Conservation (phyloP, 2,113 vertebrate genomes). For the Okapia johnstoni region DNA sequence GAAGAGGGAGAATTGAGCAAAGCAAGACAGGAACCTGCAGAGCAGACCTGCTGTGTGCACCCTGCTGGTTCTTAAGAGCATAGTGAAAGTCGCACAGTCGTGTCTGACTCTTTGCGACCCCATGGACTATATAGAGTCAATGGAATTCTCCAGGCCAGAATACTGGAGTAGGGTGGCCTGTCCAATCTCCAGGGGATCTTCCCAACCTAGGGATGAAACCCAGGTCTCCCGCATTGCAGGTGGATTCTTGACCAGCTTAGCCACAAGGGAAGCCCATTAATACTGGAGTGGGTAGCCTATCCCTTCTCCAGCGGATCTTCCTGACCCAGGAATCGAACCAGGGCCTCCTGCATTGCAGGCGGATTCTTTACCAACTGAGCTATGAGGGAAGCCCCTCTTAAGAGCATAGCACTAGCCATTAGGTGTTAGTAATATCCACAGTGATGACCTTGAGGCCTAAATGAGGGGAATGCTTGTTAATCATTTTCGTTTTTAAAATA, state of each 20-base stretch:
- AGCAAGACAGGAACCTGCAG: neutral
- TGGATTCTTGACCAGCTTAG: neutral
- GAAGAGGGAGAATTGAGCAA: neutral
- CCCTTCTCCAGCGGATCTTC: neutral
- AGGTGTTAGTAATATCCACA: too few species aligned
- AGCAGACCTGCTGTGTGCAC: neutral
- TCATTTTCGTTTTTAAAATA: neutral
- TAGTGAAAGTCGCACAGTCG: neutral
- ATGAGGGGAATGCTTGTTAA: neutral
- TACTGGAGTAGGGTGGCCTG: neutral
- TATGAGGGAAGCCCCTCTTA: neutral
- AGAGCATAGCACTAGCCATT: rapidly evolving
- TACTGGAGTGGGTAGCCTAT: neutral
- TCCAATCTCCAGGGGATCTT: neutral
- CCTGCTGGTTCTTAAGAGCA: neutral
- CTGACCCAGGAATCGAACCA: neutral
- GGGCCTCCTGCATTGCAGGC: neutral
- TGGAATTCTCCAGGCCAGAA: neutral
- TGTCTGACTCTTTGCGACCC: neutral
- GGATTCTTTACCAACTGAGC: neutral
- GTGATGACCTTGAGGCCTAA: neutral
- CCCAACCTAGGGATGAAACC: neutral
- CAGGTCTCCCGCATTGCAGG: neutral
- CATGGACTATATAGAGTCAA: neutral
- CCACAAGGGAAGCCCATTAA: neutral